A percentile compares a stretch with the other conserved stretches of the same genome.
Evolutionary conservation across 2,888 invertebrate genomes (phyloP).

Genomic region (Drosophila ezoana): DNA sequence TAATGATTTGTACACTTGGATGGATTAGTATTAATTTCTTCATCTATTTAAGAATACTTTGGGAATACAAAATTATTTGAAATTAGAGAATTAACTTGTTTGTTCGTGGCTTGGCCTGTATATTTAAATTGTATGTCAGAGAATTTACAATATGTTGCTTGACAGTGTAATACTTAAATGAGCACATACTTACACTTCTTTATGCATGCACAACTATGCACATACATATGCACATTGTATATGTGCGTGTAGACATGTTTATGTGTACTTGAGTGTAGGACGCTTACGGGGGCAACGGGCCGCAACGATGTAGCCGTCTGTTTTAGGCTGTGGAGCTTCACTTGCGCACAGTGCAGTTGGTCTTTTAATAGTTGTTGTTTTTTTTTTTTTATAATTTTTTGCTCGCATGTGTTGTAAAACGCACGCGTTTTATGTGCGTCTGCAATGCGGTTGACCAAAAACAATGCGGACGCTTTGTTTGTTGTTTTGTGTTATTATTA

Average conservation of each 20-base stretch:
- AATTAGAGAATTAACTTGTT: no score
- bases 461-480: slow-evolving; percentile 73
- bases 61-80: no score
- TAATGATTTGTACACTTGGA: no score
- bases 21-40: no score
- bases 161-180: slow-evolving; percentile 37
- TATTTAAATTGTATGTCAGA: neutral
- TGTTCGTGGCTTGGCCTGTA: no score
- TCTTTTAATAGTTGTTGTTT: slow-evolving; percentile 59
- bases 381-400: slow-evolving; percentile 26
- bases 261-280: neutral
- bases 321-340: slow-evolving; percentile 27
- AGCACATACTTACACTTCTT: slow-evolving; percentile 10
- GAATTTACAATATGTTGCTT: neutral
- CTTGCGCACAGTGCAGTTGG: slow-evolving; percentile 36
- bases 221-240: neutral
- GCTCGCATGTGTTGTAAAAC: slow-evolving; percentile 42
- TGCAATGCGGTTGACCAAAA: slow-evolving; percentile 74
- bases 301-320: slow-evolving; percentile 26
- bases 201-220: slow-evolving; percentile 12
- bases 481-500: slow-evolving; percentile 22
- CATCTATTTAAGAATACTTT: no score
- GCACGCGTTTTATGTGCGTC: slow-evolving; percentile 56
- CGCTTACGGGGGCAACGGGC: slow-evolving; percentile 5
- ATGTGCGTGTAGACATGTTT: slow-evolving; percentile 2